Conservation (phyloP, 2,888 invertebrate species). For the Synergus laeviventris region DNA sequence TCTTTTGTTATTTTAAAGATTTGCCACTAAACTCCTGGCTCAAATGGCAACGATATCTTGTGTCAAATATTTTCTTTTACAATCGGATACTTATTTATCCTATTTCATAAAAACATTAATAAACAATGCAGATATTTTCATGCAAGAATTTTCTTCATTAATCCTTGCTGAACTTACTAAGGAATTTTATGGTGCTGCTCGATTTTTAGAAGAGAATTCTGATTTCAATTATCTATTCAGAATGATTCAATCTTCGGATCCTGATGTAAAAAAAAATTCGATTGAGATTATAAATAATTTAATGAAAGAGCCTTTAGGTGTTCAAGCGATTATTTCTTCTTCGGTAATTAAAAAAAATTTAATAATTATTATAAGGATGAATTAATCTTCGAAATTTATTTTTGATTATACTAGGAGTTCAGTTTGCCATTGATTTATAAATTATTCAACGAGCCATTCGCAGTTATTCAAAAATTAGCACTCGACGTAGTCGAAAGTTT, state of each 20-base stretch:
- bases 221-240: slow-evolving; percentile 76
- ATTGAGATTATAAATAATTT: slow-evolving; percentile 78
- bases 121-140: slow-evolving; percentile 77
- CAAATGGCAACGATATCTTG: slow-evolving; percentile 77
- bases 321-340: slow-evolving; percentile 70
- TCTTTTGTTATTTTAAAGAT: slow-evolving; percentile 72
- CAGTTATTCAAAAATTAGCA: slow-evolving; percentile 78
- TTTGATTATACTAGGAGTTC: slow-evolving; percentile 72
- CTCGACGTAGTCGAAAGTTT: slow-evolving; percentile 77
- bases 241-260: slow-evolving; percentile 78
- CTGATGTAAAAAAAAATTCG: slow-evolving; percentile 79
- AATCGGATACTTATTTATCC: slow-evolving; percentile 73
- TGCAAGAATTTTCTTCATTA: slow-evolving; percentile 78
- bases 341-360: background rate
- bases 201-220: slow-evolving; percentile 74
- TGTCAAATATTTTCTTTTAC: slow-evolving; percentile 77
- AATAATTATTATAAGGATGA: background rate
- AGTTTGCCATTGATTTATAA: slow-evolving; percentile 77
- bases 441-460: slow-evolving; percentile 77
- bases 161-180: slow-evolving; percentile 77
- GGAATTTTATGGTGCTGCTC: slow-evolving; percentile 77
- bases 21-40: slow-evolving; percentile 78
- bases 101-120: slow-evolving; percentile 75
- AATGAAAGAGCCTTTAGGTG: slow-evolving; percentile 77
- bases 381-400: background rate